Evolutionary conservation across 2,113 vertebrate species (phyloP).

Genomic region (Seriola quinqueradiata): DNA sequence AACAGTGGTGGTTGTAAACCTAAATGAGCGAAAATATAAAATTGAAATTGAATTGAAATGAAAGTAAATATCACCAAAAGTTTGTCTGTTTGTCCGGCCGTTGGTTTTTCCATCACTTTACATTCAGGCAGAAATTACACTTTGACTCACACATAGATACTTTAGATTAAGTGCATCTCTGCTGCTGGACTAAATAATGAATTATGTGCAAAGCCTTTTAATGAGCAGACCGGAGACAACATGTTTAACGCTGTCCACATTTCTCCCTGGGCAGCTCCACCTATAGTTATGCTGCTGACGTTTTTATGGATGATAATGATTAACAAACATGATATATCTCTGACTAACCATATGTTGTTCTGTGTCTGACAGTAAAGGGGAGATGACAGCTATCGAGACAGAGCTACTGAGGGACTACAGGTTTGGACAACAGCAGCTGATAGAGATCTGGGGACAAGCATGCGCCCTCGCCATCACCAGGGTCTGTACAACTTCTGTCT

Average conservation of each 20-base stretch:
- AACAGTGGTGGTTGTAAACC: no score
- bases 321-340: background rate
- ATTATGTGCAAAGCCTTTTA: background rate
- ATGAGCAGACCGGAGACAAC: background rate
- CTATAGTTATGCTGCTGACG: background rate
- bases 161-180: background rate
- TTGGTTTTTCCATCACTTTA: background rate
- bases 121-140: background rate
- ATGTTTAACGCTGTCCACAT: background rate
- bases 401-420: constrained; percentile 93
- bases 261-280: background rate
- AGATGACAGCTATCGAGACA: constrained; percentile 88
- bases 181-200: background rate
- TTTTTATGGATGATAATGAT: background rate
- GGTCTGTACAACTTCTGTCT: constrained; percentile 78
- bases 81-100: background rate
- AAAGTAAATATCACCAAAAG: no score
- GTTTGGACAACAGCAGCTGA: constrained; percentile 93
- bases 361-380: constrained; percentile 85
- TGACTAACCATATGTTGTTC: background rate
- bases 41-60: no score
- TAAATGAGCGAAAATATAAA: no score
- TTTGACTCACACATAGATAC: background rate
- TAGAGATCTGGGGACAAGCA: constrained; percentile 94
- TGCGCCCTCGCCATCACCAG: constrained; percentile 93